These are phyloP conservation scores for Setophaga coronata DNA, from an alignment of 2,113 vertebrate species.

Conservation along the genomic window DNA sequence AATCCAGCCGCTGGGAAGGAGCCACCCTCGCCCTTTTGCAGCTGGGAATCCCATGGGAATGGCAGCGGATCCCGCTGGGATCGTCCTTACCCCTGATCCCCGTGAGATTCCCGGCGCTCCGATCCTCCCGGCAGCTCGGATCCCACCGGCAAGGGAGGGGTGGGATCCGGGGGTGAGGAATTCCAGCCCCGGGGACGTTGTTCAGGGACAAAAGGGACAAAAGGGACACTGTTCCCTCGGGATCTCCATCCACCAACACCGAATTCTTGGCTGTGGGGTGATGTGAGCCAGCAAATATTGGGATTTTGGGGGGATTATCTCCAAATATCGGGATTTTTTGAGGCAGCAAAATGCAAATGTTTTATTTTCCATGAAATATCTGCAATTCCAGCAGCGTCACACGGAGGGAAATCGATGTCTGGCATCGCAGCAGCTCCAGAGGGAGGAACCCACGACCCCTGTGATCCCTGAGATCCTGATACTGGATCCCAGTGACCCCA, in stretches of 20 bases:
- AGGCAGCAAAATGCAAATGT: neutral
- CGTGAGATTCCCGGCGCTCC: neutral
- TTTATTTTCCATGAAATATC: neutral
- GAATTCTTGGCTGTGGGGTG: neutral
- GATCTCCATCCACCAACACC: neutral
- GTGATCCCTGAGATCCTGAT: neutral
- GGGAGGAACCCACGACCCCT: neutral
- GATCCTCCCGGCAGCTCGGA: neutral
- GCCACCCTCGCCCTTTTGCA: fast-evolving
- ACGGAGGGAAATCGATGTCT: fast-evolving
- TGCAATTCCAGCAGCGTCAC: neutral
- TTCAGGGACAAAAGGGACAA: neutral
- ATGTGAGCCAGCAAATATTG: neutral
- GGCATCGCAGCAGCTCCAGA: neutral
- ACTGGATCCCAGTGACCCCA: neutral
- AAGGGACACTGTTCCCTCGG: neutral
- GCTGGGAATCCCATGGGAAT: fast-evolving
- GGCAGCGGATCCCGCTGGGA: fast-evolving
- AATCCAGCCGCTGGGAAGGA: fast-evolving
- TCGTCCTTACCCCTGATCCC: neutral
- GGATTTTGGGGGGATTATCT: neutral
- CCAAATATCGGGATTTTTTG: fast-evolving
- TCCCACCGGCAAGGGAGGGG: neutral
- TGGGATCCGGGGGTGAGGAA: constrained; percentile 35
- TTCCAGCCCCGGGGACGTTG: neutral